These are phyloP conservation scores for Meloidogyne exigua DNA, from an alignment of 1,140 invertebrate species.

Conservation along the genomic window DNA sequence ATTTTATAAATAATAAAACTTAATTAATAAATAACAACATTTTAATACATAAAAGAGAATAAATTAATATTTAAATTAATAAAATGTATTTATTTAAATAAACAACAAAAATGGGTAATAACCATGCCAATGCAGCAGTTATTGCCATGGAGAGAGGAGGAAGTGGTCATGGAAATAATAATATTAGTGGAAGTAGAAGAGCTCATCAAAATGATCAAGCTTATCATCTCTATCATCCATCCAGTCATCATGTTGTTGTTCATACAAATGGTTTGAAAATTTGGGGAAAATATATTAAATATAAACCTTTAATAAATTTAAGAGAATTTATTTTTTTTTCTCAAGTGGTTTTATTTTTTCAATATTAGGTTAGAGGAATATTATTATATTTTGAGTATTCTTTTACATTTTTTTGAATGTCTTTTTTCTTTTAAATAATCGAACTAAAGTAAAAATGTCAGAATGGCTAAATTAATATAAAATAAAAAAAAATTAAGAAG, in stretches of 20 bases:
- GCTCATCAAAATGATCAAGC: conserved; percentile 1
- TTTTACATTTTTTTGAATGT: too few relatives aligned
- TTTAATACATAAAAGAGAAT: too few relatives aligned
- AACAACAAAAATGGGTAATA: conserved; percentile 16
- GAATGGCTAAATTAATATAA: neutral
- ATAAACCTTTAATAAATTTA: too few relatives aligned
- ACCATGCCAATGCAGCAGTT: conserved; percentile 17
- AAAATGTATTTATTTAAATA: too few relatives aligned
- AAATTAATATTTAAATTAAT: too few relatives aligned
- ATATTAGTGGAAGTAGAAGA: neutral
- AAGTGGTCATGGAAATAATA: conserved; percentile 9
- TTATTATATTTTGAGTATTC: too few relatives aligned
- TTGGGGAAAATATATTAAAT: too few relatives aligned
- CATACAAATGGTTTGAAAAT: conserved; percentile 18
- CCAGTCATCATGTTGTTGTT: conserved; percentile 19
- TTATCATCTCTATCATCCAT: conserved; percentile 21
- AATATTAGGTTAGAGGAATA: too few relatives aligned
- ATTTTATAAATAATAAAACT: too few relatives aligned
- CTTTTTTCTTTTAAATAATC: neutral
- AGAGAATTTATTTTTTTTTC: too few relatives aligned
- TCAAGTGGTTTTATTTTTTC: too few relatives aligned
- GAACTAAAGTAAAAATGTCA: neutral
- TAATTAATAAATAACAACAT: too few relatives aligned
- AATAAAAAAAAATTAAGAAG: neutral
- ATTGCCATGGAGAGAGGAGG: conserved; percentile 17